These are phyloP conservation scores for Athetis lepigone DNA, from an alignment of 2,888 invertebrate genomes.

Conservation along the genomic window DNA sequence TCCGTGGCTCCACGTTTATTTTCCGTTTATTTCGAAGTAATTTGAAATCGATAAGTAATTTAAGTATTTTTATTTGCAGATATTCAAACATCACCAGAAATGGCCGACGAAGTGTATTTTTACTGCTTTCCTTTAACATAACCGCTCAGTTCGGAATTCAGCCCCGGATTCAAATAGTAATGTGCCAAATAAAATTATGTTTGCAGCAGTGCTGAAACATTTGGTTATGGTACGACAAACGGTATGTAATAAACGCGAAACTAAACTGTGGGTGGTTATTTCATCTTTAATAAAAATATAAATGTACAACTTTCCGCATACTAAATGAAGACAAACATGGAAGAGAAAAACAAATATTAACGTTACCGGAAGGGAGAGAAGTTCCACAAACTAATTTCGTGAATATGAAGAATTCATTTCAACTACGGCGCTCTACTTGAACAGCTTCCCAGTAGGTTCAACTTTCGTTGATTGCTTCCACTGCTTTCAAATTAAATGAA, in stretches of 20 bases:
- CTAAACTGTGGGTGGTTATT: background rate
- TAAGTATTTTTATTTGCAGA: constrained; percentile 3
- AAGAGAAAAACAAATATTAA: constrained; percentile 11
- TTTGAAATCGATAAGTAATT: background rate
- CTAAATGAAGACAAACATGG: background rate
- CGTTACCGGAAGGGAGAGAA: constrained; percentile 10
- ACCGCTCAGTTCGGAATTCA: too few species aligned
- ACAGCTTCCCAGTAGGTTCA: constrained; percentile 47
- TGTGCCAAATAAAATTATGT: constrained; percentile 7
- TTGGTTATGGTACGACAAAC: background rate
- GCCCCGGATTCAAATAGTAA: too few species aligned
- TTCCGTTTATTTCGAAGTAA: background rate
- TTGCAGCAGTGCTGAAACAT: background rate
- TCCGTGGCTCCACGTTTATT: background rate
- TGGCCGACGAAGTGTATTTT: background rate
- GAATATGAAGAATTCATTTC: constrained; percentile 60
- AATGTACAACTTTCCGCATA: background rate
- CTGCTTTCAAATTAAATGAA: constrained; percentile 40
- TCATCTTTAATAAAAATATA: background rate
- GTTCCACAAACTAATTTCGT: constrained; percentile 33
- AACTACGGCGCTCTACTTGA: constrained; percentile 58
- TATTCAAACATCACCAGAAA: constrained; percentile 9
- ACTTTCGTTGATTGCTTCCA: constrained; percentile 57
- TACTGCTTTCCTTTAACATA: constrained; percentile 14
- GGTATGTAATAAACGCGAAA: background rate